These are phyloP conservation scores for Labroides dimidiatus DNA, from an alignment of 2,797 vertebrate species.

Conservation along the genomic window DNA sequence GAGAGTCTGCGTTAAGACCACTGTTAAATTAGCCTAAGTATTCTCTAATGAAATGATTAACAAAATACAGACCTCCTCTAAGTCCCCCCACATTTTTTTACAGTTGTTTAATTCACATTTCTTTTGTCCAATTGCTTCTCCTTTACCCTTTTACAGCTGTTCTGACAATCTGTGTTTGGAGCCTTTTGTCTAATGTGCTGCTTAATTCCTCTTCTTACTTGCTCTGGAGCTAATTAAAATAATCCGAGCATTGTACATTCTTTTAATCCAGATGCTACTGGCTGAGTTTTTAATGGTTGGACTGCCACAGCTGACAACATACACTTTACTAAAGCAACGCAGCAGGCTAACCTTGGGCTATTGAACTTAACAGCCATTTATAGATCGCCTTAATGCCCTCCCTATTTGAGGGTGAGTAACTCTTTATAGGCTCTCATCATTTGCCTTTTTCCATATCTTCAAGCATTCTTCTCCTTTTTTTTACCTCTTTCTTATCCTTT, in stretches of 20 bases:
- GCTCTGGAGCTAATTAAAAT: slow-evolving; percentile 63
- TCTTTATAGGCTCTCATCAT: slow-evolving; percentile 76
- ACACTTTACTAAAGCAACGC: slow-evolving; percentile 45
- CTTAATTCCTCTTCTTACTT: slow-evolving; percentile 35
- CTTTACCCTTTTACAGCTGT: slow-evolving; percentile 36
- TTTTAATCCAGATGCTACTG: slow-evolving; percentile 49
- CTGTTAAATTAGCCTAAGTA: slow-evolving; percentile 74
- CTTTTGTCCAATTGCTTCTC: slow-evolving; percentile 44
- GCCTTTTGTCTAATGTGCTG: slow-evolving; percentile 39
- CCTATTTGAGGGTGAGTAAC: slow-evolving; percentile 82
- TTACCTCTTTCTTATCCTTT: slow-evolving; percentile 33
- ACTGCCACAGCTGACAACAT: slow-evolving; percentile 49
- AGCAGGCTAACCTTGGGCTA: slow-evolving; percentile 82
- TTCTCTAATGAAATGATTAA: slow-evolving; percentile 74
- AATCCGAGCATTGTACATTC: slow-evolving; percentile 53
- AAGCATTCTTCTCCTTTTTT: slow-evolving; percentile 38
- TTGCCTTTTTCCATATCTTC: slow-evolving; percentile 59
- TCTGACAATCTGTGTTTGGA: slow-evolving; percentile 38
- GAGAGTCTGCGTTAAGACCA: slow-evolving; percentile 65
- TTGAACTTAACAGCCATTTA: slow-evolving; percentile 85
- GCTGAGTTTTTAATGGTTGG: slow-evolving; percentile 46
- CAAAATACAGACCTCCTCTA: slow-evolving; percentile 63
- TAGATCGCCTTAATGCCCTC: slow-evolving; percentile 79
- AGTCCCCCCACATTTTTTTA: slow-evolving; percentile 41
- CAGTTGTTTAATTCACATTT: slow-evolving; percentile 52